Percentiles rank a stretch among this genome's conserved stretches.
phyloP scores from a whole-genome alignment of 2,797 vertebrate genomes.

The Phoeniculus purpureus region DNA sequence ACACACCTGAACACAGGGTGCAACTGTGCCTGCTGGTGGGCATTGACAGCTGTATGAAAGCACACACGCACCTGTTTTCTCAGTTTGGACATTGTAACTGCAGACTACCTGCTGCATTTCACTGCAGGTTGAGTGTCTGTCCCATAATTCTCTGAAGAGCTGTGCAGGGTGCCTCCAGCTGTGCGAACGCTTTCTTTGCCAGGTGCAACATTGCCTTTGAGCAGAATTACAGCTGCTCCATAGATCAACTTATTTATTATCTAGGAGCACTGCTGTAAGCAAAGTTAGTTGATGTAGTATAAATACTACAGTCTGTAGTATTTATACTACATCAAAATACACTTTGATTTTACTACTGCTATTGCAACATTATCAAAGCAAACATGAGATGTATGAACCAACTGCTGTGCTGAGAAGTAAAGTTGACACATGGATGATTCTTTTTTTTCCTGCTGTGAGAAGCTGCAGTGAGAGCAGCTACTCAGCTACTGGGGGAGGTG shows the following conservation, averaged over 20 bases:
- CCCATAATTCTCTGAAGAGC: neutral
- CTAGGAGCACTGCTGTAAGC: neutral
- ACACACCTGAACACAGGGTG: neutral
- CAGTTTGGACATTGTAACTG: neutral
- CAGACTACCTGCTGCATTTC: neutral
- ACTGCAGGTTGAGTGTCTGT: neutral
- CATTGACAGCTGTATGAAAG: neutral
- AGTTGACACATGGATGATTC: too few relatives aligned
- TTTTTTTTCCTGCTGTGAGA: too few relatives aligned
- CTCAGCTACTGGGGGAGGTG: too few relatives aligned
- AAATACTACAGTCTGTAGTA: fast-evolving
- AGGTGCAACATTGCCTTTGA: neutral
- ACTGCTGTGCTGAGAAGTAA: too few relatives aligned
- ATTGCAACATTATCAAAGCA: neutral
- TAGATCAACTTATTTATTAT: neutral
- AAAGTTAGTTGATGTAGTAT: neutral
- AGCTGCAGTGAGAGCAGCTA: too few relatives aligned
- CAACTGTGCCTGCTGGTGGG: neutral
- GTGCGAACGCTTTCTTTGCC: fast-evolving
- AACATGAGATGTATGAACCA: neutral
- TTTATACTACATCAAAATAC: too few relatives aligned
- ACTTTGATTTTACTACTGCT: neutral
- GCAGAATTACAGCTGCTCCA: neutral
- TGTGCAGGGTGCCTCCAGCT: neutral
- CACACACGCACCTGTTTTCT: neutral